Conservation (phyloP, 92 coral and sea anemone genomes). For the Scolanthus callimorphus region DNA sequence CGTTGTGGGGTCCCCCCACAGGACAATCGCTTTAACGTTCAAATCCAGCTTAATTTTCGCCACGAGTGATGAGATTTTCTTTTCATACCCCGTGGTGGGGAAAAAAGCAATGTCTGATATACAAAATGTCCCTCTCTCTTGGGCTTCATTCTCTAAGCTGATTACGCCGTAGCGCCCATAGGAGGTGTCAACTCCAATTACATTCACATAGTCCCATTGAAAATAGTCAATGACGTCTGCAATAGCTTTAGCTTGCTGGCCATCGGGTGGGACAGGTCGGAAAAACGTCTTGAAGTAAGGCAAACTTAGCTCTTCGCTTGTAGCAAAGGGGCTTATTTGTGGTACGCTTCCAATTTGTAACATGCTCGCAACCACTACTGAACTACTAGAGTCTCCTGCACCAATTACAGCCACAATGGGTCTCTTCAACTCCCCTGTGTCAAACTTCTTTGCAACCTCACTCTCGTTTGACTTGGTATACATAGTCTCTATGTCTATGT, state of each 20-base stretch:
- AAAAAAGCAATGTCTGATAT: slow-evolving; percentile 45
- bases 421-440: slow-evolving; percentile 19
- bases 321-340: slow-evolving; percentile 69
- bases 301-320: slow-evolving; percentile 73
- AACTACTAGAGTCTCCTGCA: slow-evolving; percentile 59
- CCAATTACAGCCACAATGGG: slow-evolving; percentile 65
- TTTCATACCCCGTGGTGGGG: slow-evolving; percentile 47
- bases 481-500: slow-evolving; percentile 12
- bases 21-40: slow-evolving; percentile 52
- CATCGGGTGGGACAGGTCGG: slow-evolving; percentile 84
- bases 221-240: slow-evolving; percentile 75
- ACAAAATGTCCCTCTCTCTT: slow-evolving; percentile 59
- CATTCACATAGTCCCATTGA: slow-evolving; percentile 75
- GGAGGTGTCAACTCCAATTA: slow-evolving; percentile 68
- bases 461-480: slow-evolving; percentile 15
- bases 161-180: slow-evolving; percentile 69
- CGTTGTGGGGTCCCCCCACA: slow-evolving; percentile 63
- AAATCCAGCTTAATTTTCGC: slow-evolving; percentile 37
- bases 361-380: slow-evolving; percentile 67
- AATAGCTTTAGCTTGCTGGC: slow-evolving; percentile 71
- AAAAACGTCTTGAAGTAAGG: slow-evolving; percentile 61
- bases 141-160: slow-evolving; percentile 65
- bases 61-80: slow-evolving; percentile 45
- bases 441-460: neutral
- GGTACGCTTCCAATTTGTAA: slow-evolving; percentile 70